phyloP scores from a whole-genome alignment of 2,797 vertebrate species.

The Crax fasciolata region DNA sequence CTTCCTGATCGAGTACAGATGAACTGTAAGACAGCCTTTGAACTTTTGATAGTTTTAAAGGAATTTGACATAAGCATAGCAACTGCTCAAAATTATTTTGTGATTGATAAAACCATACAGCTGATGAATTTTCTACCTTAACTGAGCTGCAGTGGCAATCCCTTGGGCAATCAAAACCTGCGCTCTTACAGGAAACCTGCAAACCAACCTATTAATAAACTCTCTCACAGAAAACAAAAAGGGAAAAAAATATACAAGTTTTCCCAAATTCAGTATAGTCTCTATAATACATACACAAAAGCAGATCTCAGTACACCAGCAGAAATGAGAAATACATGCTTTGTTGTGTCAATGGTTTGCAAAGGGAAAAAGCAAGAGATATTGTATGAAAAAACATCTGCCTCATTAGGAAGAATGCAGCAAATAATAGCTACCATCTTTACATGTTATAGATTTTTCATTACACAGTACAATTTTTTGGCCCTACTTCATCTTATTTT shows the following conservation, averaged over 20 bases:
- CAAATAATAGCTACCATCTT: neutral
- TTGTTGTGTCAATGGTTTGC: neutral
- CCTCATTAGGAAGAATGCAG: neutral
- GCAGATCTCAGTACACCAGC: neutral
- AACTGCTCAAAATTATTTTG: slow-evolving; percentile 1
- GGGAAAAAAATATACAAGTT: neutral
- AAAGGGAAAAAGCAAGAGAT: neutral
- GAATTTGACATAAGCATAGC: neutral
- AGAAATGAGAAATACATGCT: neutral
- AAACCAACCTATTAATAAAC: neutral
- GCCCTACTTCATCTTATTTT: neutral
- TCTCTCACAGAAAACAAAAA: neutral
- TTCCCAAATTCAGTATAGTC: neutral
- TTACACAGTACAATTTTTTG: neutral
- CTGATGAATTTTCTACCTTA: neutral
- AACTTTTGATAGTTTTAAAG: slow-evolving; percentile 38
- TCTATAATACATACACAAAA: neutral
- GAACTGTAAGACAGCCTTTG: slow-evolving; percentile 11
- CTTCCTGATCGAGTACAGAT: slow-evolving; percentile 1
- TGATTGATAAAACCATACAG: neutral
- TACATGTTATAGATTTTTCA: neutral
- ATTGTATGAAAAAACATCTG: neutral
- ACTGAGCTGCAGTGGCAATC: neutral
- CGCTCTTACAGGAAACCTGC: neutral
- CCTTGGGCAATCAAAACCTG: neutral